Evolutionary conservation across 2,113 vertebrate genomes (phyloP), one percentile per base, ranked within the genome.

Genomic region (Leiothrix lutea): DNA sequence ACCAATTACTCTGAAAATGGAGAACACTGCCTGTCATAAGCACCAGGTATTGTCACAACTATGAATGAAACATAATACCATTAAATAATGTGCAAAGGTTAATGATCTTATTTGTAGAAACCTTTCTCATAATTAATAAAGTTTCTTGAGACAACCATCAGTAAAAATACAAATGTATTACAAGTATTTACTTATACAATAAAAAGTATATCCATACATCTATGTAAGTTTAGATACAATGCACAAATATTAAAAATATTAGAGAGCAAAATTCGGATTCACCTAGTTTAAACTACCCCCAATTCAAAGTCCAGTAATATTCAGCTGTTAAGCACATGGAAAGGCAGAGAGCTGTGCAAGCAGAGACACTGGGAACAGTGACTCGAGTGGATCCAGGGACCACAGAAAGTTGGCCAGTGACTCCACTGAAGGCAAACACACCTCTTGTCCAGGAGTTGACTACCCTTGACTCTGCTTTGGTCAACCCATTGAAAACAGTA

Each of bases 361-460:
- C 8, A 58, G 28, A 82, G 45, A 61, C 40, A 29, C 8, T 22
- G 25, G 14, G 48, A 42, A 28, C 45, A 65, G 62, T 6, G 44
- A 85, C 25, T 36, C 0, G 0, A 50, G 33, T 0, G 2, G 36
- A 48, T 31, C 29, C 38, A n/a, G 14, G 40, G 31, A 38, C 10
- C 77, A n/a, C 50, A 65, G 45, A 23, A 80, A 65, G 36, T 6
- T 54, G 50, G 26, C 16, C 3, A 6, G 50, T 36, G 31, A 54
- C 62, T 75, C 12, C 21, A 14, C 29, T 42, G 45, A 71, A 88
- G 64, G 38, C 33, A 88, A 90, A 62, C 14, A 50, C 1, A 2
- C 9, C 20, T 31, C 0, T 1, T 47, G 38, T 23, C 19, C 47
- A 67, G 4, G 8, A 65, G 21, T 0, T 1, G 6, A 13, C 26